Evolutionary conservation across 2,113 vertebrate species (phyloP), one percentile per base, ranked within the genome.

Genomic region (Dendropsophus ebraccatus): DNA sequence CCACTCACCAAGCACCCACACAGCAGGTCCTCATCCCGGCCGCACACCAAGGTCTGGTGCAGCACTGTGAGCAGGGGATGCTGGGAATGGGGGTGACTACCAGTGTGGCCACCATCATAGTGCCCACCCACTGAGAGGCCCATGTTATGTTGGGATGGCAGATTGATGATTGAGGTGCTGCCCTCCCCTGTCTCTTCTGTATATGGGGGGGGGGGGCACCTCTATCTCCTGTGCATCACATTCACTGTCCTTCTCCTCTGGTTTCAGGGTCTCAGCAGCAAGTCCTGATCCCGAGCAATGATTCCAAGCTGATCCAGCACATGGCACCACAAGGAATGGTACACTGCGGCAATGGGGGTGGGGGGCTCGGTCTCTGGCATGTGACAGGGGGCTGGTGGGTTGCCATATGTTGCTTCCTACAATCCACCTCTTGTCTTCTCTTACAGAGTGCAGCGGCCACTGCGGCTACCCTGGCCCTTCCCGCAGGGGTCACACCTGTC

Each of bases 401-500:
- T 37, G 25, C 25, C 37, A 65, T 76, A 14, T 21, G 37, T 19
- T 50, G 0, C 7, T 28, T 1, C 7, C 35, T 74, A 14, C 11
- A 56, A 19, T 52, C n/a, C n/a, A n/a, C n/a, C n/a, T 5, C 21
- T 9, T 56, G 1, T 49, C 89, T 16, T 74, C 65, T 74, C 75
- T 56, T 93, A 91, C 91, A 99, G 98, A 99, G 97, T 93, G 97
- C 98, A 89, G 97, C 98, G 90, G 97, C 98, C n/a, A 96, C 97
- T 9, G 96, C 97, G 81, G 97, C 98, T 87, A 98, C 98, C 0
- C 94, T 99, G 87, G 97, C 97, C 79, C 91, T 99, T 82, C 97
- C 97, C 23, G 95, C 97, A 75, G 97, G 97, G 1, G 96, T 99
- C 88, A 93, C 95, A 87, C 97, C 97, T 50, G 96, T 98, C 92